phyloP scores from a whole-genome alignment of 2,797 vertebrate genomes.

The Cichlasoma orientale region DNA sequence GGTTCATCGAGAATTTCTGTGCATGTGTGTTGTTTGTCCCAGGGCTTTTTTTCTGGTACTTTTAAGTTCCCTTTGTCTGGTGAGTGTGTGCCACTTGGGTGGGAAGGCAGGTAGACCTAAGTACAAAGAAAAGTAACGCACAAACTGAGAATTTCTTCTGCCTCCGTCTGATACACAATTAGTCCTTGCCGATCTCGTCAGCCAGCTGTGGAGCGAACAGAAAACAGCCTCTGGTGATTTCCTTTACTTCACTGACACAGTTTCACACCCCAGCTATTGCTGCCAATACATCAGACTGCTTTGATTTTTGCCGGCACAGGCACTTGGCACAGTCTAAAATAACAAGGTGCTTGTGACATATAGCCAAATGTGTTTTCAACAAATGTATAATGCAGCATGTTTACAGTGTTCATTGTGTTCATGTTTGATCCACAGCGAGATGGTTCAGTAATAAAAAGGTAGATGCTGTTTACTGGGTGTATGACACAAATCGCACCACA shows the following conservation, averaged over 20 bases:
- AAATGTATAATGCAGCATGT: conserved; percentile 76
- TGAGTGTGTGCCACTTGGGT: conserved; percentile 57
- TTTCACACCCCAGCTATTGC: conserved; percentile 58
- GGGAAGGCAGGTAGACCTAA: conserved; percentile 41
- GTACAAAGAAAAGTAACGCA: conserved; percentile 52
- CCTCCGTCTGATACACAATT: conserved; percentile 62
- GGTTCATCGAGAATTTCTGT: conserved; percentile 63
- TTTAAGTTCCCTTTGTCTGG: conserved; percentile 51
- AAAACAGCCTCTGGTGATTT: conserved; percentile 66
- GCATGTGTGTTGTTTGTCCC: conserved; percentile 42
- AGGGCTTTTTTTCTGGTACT: conserved; percentile 58
- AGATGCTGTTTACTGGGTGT: conserved; percentile 22
- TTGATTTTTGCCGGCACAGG: conserved; percentile 67
- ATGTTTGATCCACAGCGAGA: conserved; percentile 49
- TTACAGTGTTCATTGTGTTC: conserved; percentile 55
- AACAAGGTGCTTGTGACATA: conserved; percentile 72
- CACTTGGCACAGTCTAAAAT: conserved; percentile 70
- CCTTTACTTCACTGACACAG: conserved; percentile 72
- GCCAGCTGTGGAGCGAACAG: conserved; percentile 60
- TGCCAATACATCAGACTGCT: conserved; percentile 69
- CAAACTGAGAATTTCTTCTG: conserved; percentile 44
- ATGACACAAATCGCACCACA: not conserved
- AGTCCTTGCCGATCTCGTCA: conserved; percentile 60
- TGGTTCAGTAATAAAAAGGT: conserved; percentile 50
- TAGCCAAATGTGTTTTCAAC: conserved; percentile 74